Conservation (phyloP, 2,113 vertebrate genomes). For the Sialia sialis region DNA sequence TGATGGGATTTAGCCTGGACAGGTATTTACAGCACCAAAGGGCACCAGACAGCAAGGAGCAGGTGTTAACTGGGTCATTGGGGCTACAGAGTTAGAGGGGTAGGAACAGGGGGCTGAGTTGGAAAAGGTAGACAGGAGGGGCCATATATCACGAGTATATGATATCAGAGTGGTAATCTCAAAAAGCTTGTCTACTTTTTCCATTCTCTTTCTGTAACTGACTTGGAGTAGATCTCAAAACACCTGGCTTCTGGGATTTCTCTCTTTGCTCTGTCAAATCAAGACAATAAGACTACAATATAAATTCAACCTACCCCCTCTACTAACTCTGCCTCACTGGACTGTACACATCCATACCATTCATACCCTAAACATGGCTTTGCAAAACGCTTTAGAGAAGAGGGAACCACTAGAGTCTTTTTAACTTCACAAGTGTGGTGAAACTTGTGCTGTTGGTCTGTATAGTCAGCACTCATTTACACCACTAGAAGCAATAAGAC, state of each 20-base stretch:
- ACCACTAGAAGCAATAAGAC: not conserved
- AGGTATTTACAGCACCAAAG: constrained; percentile 29
- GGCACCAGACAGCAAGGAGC: constrained; percentile 32
- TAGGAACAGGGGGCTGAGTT: not conserved
- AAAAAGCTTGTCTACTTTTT: not conserved
- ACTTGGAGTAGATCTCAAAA: not conserved
- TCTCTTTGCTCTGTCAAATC: not conserved
- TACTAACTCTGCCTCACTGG: not conserved
- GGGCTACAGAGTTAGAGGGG: not conserved
- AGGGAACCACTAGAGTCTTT: not conserved
- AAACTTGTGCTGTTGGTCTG: not conserved
- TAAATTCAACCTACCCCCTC: not conserved
- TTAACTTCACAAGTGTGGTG: not conserved
- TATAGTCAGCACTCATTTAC: not conserved
- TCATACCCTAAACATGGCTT: not conserved
- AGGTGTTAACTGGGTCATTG: not conserved
- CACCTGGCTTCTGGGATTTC: not conserved
- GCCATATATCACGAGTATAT: not conserved
- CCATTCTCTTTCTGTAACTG: not conserved
- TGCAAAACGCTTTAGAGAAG: not conserved
- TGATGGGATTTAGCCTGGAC: not conserved
- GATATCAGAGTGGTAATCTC: not conserved
- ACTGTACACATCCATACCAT: not conserved
- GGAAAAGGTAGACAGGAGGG: not conserved
- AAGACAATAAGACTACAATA: not conserved